Percentiles rank a stretch among this genome's conserved stretches.
Evolutionary conservation across 2,888 invertebrate genomes (phyloP).

Genomic region (Macroteleia sp.): DNA sequence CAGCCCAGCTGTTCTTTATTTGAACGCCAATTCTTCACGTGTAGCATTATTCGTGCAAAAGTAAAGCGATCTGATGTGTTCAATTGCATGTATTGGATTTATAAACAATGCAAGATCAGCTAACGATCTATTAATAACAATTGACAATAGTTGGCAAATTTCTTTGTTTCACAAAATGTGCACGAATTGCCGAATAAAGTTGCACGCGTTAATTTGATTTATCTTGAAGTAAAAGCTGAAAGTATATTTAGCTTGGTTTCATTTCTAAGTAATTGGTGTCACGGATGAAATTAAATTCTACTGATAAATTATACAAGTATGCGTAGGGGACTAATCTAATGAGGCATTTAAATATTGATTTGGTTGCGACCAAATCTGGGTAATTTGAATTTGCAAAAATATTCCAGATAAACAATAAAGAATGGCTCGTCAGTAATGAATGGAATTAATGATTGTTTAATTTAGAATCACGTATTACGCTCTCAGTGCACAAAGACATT

Average conservation of each 20-base stretch:
- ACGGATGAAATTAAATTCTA: conserved; percentile 62
- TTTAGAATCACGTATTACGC: no score
- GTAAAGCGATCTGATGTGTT: conserved; percentile 29
- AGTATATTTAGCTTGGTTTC: conserved; percentile 57
- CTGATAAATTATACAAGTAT: conserved; percentile 51
- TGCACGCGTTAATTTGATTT: conserved; percentile 46
- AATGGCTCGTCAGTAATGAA: no score
- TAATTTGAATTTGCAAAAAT: no score
- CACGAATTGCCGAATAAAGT: no score
- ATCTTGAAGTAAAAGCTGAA: conserved; percentile 57
- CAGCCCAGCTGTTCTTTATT: conserved; percentile 52
- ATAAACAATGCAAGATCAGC: conserved; percentile 25
- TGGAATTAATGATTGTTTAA: no score
- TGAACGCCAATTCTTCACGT: conserved; percentile 26
- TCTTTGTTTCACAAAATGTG: no score
- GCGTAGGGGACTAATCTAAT: conserved; percentile 23
- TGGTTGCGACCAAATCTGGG: no score
- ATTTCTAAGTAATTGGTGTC: conserved; percentile 59
- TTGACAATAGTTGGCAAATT: no score
- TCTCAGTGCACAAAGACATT: no score
- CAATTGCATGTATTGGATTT: conserved; percentile 34
- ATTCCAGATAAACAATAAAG: no score
- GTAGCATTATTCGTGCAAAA: conserved; percentile 5
- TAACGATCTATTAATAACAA: conserved; percentile 51
- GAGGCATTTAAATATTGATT: conserved; percentile 33